phyloP scores from a whole-genome alignment of 2,888 invertebrate species.

The Malthinus seriepunctatus region DNA sequence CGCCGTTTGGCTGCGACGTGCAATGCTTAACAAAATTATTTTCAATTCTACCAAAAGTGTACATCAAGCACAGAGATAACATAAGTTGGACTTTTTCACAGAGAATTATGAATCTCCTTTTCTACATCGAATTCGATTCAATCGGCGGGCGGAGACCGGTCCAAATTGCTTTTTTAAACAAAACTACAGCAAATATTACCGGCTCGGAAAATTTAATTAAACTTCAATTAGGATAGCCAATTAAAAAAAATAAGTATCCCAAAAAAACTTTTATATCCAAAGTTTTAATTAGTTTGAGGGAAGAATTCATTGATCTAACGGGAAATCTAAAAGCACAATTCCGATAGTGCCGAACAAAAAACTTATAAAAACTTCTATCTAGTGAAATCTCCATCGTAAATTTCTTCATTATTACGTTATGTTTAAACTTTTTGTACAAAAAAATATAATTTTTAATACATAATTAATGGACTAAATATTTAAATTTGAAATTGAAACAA shows the following conservation, averaged over 20 bases:
- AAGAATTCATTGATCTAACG: constrained; percentile 11
- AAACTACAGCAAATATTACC: not conserved
- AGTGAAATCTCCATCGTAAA: constrained; percentile 2
- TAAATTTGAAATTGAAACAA: too few species aligned
- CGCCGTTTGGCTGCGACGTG: constrained; percentile 59
- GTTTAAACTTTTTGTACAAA: not conserved
- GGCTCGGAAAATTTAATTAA: constrained; percentile 1
- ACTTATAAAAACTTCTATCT: constrained; percentile 6
- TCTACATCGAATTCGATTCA: not conserved
- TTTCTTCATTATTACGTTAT: constrained; percentile 2
- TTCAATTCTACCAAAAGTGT: constrained; percentile 23
- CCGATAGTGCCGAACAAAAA: constrained; percentile 5
- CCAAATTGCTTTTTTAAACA: not conserved
- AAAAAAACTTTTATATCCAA: constrained; percentile 2
- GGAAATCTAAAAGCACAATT: constrained; percentile 6
- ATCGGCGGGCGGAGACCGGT: not conserved
- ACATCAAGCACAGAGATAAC: constrained; percentile 23
- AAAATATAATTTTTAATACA: not conserved
- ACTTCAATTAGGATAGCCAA: constrained; percentile 1
- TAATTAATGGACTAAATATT: too few species aligned
- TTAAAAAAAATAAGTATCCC: constrained; percentile 1
- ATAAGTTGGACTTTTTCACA: constrained; percentile 13
- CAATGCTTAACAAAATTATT: constrained; percentile 37
- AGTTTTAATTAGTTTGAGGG: constrained; percentile 11
- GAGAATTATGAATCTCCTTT: constrained; percentile 10